Percentiles rank a stretch among this genome's conserved stretches.
These are phyloP conservation scores for Eristalinus aeneus DNA, from an alignment of 2,888 invertebrate species.

Conservation along the genomic window DNA sequence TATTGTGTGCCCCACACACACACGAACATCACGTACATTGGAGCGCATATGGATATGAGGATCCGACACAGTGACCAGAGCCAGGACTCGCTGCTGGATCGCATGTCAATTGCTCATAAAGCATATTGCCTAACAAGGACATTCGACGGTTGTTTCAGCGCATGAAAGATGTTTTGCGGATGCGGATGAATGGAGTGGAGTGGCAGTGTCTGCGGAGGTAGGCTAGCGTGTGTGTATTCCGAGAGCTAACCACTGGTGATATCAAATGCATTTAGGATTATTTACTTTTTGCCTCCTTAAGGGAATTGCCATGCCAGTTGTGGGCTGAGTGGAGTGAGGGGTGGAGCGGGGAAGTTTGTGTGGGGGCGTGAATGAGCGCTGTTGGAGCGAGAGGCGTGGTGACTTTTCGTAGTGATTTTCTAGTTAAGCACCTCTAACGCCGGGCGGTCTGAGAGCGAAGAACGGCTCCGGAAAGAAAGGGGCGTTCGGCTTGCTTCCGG, in stretches of 20 bases:
- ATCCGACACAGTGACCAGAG: conserved; percentile 24
- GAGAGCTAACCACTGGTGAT: conserved; percentile 52
- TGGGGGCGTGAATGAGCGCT: background rate
- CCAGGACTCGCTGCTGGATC: conserved; percentile 36
- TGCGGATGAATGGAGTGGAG: conserved; percentile 15
- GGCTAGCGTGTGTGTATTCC: conserved; percentile 35
- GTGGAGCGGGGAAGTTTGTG: background rate
- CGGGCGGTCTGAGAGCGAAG: background rate
- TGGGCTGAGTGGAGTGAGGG: background rate
- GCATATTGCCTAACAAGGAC: conserved; percentile 67
- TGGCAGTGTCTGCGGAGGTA: background rate
- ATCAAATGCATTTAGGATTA: conserved; percentile 67
- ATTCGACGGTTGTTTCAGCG: conserved; percentile 53
- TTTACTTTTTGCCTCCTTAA: conserved; percentile 50
- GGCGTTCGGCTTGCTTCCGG: background rate
- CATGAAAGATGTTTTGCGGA: conserved; percentile 47
- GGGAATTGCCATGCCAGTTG: conserved; percentile 5
- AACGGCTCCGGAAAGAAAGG: background rate
- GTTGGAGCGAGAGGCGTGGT: conserved; percentile 14
- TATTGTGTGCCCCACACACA: conserved; percentile 33
- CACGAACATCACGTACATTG: background rate
- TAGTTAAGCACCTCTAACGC: conserved; percentile 20
- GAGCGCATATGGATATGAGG: background rate
- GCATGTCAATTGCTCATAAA: conserved; percentile 70
- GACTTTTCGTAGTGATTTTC: conserved; percentile 43